Base-by-base conservation (phyloP, 37 sponge, comb jelly and placozoan genomes). In the Diacarnus erythraeanus region DNA sequence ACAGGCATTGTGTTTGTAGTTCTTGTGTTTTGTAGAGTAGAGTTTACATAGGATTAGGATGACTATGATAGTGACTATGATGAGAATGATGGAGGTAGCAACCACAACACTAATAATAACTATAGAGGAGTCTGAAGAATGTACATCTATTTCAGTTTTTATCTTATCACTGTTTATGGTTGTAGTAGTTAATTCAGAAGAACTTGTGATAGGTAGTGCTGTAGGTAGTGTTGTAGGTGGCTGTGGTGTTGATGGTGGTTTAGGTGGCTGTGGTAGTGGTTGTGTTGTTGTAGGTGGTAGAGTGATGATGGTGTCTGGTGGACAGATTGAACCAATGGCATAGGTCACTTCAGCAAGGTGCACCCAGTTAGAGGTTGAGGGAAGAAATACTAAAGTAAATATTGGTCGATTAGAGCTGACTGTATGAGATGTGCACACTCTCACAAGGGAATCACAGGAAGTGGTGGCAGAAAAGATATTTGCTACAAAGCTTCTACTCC, bases 301-400 rank as follows among this genome's bases (percentile, higher is more conserved):
- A 47, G 6, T 47, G 51, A 47, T 6, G 51, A 12, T 47, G 51
- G 12, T 12, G 12, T 47, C 12, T 47, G 51, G 51, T 47, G 51
- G 51, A 47, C 51, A 47, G 51, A 12, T 47, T 6, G 51, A 47
- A 47, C 51, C 51, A 15, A 6, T 47, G 51, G 51, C 51, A 47
- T 47, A 47, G 51, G 51, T 47, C 51, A 47, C 51, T 25, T 60
- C 61, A 60, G 61, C 61, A 60, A 60, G 23, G 27, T 60, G 61
- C 26, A 60, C 61, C 61, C 61, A 60, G 61, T 60, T 25, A 60
- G 61, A 60, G 26, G 27, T 60, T 25, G 22, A 60, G 61, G 27
- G 4, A 60, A n/a, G n/a, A 25, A 60, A 60, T 60, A n/a, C 4
- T 60, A 60, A 17, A 26, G 21, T 17, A 25, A 60, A n/a, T 47